Percentiles rank a stretch among this genome's conserved stretches.
Evolutionary conservation across 2,797 vertebrate species (phyloP).

Genomic region (Erethizon dorsatum): DNA sequence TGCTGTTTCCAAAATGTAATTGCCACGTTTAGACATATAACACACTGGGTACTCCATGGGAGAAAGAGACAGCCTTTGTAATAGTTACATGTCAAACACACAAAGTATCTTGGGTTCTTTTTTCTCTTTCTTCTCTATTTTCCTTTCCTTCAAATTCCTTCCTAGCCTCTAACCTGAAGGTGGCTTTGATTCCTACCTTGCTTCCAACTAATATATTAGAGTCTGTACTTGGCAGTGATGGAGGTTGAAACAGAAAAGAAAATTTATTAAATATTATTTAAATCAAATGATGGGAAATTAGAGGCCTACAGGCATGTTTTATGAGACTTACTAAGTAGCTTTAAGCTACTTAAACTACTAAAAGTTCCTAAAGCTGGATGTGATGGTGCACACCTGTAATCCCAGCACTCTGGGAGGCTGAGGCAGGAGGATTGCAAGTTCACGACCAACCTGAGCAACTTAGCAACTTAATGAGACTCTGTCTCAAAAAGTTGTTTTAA

Average conservation of each 20-base stretch:
- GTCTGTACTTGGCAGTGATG: background rate
- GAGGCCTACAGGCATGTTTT: conserved; percentile 24
- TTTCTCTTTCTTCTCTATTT: background rate
- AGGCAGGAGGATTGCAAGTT: background rate
- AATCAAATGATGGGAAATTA: conserved; percentile 20
- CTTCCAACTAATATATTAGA: conserved; percentile 58
- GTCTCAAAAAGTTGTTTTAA: background rate
- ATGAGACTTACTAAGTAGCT: background rate
- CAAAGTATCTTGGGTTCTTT: background rate
- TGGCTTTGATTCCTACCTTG: conserved; percentile 8
- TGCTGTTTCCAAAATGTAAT: conserved; percentile 49
- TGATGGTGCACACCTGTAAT: background rate
- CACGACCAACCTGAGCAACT: background rate
- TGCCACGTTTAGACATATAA: background rate
- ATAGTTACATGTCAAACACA: conserved; percentile 42
- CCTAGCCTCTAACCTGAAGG: background rate
- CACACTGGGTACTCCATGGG: background rate
- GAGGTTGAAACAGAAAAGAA: conserved; percentile 20
- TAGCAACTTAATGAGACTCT: background rate
- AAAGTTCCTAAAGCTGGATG: background rate
- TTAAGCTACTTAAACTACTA: background rate
- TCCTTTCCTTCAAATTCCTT: conserved; percentile 46
- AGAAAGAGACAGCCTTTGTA: background rate
- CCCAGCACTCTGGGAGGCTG: background rate
- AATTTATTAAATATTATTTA: conserved; percentile 46